Conservation (phyloP, 2,888 invertebrate genomes). For the Agrotis exclamationis region DNA sequence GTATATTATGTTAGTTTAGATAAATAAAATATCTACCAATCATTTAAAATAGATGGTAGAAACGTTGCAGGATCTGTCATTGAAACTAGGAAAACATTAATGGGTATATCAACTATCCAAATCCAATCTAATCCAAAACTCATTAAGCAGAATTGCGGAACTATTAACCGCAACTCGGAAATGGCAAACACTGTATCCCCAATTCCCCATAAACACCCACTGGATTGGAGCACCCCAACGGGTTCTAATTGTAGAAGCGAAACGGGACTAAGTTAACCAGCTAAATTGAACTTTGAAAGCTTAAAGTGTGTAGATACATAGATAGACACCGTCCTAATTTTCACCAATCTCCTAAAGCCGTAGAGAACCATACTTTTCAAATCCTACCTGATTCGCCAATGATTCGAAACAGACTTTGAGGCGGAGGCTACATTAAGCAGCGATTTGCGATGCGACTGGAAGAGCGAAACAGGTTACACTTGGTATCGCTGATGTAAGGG, state of each 20-base stretch:
- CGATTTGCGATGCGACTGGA: no score
- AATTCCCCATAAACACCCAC: slow-evolving; percentile 10
- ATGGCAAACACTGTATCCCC: slow-evolving; percentile 7
- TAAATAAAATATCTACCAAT: no score
- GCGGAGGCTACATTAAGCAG: no score
- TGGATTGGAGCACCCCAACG: background rate
- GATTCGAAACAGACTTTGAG: background rate
- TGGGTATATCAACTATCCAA: slow-evolving; percentile 8
- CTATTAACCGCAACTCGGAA: slow-evolving; percentile 16
- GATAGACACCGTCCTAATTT: slow-evolving; percentile 11
- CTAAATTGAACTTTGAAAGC: slow-evolving; percentile 15
- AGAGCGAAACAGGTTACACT: no score
- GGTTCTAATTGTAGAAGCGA: slow-evolving; percentile 22
- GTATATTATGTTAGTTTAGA: no score
- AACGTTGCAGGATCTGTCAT: background rate
- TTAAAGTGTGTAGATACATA: slow-evolving; percentile 12
- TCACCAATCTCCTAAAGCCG: slow-evolving; percentile 30
- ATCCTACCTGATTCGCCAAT: background rate
- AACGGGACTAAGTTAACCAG: slow-evolving; percentile 14
- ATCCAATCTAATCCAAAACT: slow-evolving; percentile 27
- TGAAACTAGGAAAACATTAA: background rate
- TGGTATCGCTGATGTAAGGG: no score
- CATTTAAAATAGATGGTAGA: no score
- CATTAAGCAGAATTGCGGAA: slow-evolving; percentile 12
- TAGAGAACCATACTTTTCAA: background rate